These are phyloP conservation scores for Onthophagus sagittarius DNA, from an alignment of 2,888 invertebrate genomes.

Conservation along the genomic window DNA sequence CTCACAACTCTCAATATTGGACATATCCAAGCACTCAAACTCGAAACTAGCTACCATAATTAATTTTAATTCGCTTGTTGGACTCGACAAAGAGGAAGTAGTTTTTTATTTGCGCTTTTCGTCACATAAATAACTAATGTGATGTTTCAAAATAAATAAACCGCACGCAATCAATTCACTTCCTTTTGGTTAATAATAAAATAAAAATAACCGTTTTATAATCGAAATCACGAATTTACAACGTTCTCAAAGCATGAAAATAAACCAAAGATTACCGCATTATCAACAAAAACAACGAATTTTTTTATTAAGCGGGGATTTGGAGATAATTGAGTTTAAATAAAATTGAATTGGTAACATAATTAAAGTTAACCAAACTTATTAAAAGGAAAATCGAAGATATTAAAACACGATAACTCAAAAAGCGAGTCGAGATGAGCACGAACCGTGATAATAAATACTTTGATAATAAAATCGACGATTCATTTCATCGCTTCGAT, in stretches of 20 bases:
- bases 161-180: background rate
- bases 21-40: background rate
- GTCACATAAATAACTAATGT: too few species aligned
- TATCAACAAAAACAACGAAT: background rate
- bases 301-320: background rate
- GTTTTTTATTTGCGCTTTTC: background rate
- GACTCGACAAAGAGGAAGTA: background rate
- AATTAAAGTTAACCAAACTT: too few species aligned
- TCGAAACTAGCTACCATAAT: conserved; percentile 1
- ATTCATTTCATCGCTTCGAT: background rate
- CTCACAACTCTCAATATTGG: background rate
- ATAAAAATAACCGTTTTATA: too few species aligned
- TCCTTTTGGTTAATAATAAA: background rate
- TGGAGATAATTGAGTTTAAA: background rate
- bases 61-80: background rate
- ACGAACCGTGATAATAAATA: background rate
- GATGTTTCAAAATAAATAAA: background rate
- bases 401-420: background rate
- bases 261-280: background rate
- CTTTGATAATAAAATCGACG: background rate
- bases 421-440: background rate
- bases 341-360: too few species aligned
- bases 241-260: background rate
- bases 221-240: too few species aligned
- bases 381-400: too few species aligned